Base-by-base conservation (phyloP, 64 coral and sea anemone species). In the Stylophora pistillata region DNA sequence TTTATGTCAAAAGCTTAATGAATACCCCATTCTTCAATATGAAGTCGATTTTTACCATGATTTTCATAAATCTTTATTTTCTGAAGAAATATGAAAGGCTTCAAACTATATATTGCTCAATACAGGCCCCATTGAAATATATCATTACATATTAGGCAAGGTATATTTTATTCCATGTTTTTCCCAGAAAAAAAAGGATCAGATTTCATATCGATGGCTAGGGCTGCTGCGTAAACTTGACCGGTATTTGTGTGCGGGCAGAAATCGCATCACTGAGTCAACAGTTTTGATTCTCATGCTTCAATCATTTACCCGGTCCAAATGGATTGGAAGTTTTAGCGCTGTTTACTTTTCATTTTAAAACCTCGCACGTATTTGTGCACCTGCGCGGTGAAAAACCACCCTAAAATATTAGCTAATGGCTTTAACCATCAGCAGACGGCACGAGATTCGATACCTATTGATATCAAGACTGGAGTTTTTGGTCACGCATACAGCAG, bases 331-430 rank as follows among this genome's bases (percentile, higher is more conserved):
- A 83, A 25, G 61, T 68, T 83, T 63, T 64, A 83, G 58, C 61
- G 80, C 21, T 83, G 80, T 68, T 83, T 83, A 21, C 37, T 69
- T 83, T 83, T 62, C 80, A 83, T 83, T 83, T 83, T 69, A 47
- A 83, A 69, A 66, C 58, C 61, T 83, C 53, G 31, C 80, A 3
- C 15, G 21, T 83, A 64, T 83, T 83, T 83, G 17, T 68, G 59
- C 80, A 83, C 80, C 80, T 83, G 80, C 80, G 32, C 21, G 32
- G 17, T 83, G 58, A 66, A 69, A 83, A 83, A 83, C 80, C 78
- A 81, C 68, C 80, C 61, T 60, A 83, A 68, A 83, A 83, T 83
- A 83, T 83, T 83, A 83, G 80, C 80, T 83, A 83, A 83, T 83
- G 80, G 60, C 5, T 10, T 10, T 20, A 75, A 60, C 33, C 31